Conservation (phyloP, 1,140 invertebrate species). For the Papilio aristodemus region DNA sequence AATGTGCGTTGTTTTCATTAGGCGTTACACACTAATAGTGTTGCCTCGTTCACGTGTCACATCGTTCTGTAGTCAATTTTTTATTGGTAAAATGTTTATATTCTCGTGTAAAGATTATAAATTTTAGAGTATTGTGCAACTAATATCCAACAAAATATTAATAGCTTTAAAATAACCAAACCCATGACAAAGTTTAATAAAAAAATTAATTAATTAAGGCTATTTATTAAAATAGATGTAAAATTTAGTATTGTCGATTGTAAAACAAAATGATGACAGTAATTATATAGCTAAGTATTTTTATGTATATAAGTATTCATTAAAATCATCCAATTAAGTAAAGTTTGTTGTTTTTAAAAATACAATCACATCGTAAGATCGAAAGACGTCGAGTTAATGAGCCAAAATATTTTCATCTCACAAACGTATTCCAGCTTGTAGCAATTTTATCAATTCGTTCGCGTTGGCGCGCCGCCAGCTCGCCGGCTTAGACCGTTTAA, state of each 20-base stretch:
- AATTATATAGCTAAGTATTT: no score
- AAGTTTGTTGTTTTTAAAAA: constrained; percentile 13
- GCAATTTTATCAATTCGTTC: constrained; percentile 71
- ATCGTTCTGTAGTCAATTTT: background rate
- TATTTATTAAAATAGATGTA: no score
- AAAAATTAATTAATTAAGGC: no score
- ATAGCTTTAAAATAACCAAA: no score
- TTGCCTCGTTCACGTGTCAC: constrained; percentile 29
- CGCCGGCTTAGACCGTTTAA: constrained; percentile 75
- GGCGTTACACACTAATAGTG: constrained; percentile 36
- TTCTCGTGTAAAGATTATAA: no score
- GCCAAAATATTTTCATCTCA: constrained; percentile 50
- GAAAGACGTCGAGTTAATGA: constrained; percentile 44
- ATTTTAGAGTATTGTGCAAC: no score
- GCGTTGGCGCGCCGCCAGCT: constrained; percentile 68
- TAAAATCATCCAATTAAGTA: constrained; percentile 1
- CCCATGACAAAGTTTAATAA: no score
- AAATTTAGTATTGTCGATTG: no score
- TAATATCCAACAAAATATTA: no score
- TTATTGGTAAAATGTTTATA: no score
- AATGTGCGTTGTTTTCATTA: constrained; percentile 34
- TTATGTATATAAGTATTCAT: background rate
- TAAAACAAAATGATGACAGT: no score
- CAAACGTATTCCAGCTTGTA: constrained; percentile 57
- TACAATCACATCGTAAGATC: constrained; percentile 42